Evolutionary conservation across 2,888 invertebrate species (phyloP), one percentile per base, ranked within the genome.

Genomic region (Catocala sponsa): DNA sequence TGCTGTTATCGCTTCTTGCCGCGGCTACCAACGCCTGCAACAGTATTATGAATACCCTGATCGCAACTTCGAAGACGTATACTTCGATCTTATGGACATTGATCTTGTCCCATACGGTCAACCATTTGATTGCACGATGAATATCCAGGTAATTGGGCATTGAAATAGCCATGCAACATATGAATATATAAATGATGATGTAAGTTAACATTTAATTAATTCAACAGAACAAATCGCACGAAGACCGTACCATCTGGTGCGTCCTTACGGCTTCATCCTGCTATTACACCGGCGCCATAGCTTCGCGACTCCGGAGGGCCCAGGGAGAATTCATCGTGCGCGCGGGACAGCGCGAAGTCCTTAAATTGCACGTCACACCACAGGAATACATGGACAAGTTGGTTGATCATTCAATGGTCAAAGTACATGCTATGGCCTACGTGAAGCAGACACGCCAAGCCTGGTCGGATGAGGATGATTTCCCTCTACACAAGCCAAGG

Each of bases 381-480:
- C 95, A 95, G 57, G 97, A 97, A 65, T 97, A 97, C 84, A 94
- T 96, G 90, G 95, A 96, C 64, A 96, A 96, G 81, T 82, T 97
- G 71, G 96, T 96, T 0, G 97, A 97, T 79, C 96, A 97, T 77
- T 94, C 96, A 55, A 95, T 96, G 90, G 94, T 97, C 60, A 97
- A 97, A 90, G 95, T 97, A 63, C 96, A 96, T 75, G 96, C 96
- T n/a, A 95, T 96, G 90, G 96, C 96, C 4, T 96, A 95, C 68
- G 97, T 97, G 1, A 94, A 95, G 75, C 97, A 97, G 83, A 97
- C 97, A 0, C 95, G 95, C 49, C 97, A 97, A 84, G 95, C 96
- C 1, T 97, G 96, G 96, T 96, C 96, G 53, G 96, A 96, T 75
- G 96, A 97, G 80, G 97, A 97, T 72, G 97, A 97, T 80, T 96